Evolutionary conservation across 2,888 invertebrate genomes (phyloP).

Genomic region (Capitulum mitella): DNA sequence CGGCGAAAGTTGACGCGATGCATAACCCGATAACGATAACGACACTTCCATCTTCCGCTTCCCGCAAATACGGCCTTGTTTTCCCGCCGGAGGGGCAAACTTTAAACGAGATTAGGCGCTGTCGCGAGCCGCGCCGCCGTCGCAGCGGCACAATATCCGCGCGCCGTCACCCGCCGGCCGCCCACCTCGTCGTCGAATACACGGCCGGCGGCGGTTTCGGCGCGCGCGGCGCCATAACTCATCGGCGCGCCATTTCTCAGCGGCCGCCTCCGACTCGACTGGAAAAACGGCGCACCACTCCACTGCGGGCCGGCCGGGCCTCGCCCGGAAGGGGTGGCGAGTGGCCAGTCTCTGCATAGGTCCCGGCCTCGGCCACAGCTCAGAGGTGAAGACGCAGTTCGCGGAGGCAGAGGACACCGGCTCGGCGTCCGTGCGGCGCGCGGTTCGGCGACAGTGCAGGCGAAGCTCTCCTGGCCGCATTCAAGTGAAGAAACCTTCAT

Average conservation of each 20-base stretch:
- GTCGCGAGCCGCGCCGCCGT: neutral
- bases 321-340: too few relatives aligned
- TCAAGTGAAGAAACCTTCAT: too few relatives aligned
- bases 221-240: neutral
- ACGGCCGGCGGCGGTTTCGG: too few relatives aligned
- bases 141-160: neutral
- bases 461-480: too few relatives aligned
- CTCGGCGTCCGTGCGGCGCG: too few relatives aligned
- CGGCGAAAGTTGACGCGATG: neutral
- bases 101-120: neutral
- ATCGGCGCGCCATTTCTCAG: conserved; percentile 7
- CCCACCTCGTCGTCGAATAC: too few relatives aligned
- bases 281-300: neutral
- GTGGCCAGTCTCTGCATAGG: too few relatives aligned
- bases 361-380: too few relatives aligned
- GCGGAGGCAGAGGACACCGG: too few relatives aligned
- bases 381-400: too few relatives aligned
- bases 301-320: neutral
- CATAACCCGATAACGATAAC: conserved; percentile 6
- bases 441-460: too few relatives aligned
- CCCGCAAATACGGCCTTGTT: neutral
- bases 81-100: neutral
- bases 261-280: too few relatives aligned
- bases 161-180: neutral
- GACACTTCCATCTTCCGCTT: neutral